These are phyloP conservation scores for Epinephelus cyanopodus DNA, from an alignment of 2,113 vertebrate genomes.

Conservation along the genomic window DNA sequence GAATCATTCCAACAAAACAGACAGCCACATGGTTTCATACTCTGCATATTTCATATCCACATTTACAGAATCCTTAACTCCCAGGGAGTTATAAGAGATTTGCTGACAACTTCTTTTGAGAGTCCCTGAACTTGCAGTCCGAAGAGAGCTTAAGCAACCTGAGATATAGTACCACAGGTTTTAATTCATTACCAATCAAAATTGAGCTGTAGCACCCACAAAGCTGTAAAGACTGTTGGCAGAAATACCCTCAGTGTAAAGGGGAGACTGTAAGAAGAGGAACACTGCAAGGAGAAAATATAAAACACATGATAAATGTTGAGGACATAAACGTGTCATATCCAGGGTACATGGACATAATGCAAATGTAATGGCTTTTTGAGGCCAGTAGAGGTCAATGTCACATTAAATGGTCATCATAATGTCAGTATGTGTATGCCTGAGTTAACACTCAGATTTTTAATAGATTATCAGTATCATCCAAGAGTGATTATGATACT, in stretches of 20 bases:
- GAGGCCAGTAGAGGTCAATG: slow-evolving; percentile 76
- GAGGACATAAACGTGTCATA: not conserved
- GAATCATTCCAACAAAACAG: slow-evolving; percentile 10
- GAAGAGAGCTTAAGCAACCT: slow-evolving; percentile 1
- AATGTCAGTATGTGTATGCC: no score
- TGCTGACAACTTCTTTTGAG: not conserved
- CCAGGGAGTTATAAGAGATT: not conserved
- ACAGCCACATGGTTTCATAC: not conserved
- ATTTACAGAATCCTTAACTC: not conserved
- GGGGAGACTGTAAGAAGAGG: not conserved
- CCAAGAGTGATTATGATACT: not conserved
- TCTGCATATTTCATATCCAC: not conserved
- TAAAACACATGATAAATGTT: not conserved
- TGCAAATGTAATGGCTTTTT: slow-evolving; percentile 42
- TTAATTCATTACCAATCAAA: slow-evolving; percentile 13
- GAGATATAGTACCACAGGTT: not conserved
- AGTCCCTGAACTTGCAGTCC: not conserved
- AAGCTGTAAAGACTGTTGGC: not conserved
- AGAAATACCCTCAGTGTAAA: not conserved
- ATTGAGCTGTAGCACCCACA: not conserved
- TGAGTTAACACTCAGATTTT: not conserved
- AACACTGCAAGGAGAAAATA: not conserved
- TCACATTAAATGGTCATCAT: slow-evolving; percentile 29
- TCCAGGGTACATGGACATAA: not conserved
- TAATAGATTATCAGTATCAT: not conserved